A percentile compares a stretch with the other conserved stretches of the same genome.
Conservation (phyloP, 2,113 vertebrate species). For the Colistium nudipinnis region DNA sequence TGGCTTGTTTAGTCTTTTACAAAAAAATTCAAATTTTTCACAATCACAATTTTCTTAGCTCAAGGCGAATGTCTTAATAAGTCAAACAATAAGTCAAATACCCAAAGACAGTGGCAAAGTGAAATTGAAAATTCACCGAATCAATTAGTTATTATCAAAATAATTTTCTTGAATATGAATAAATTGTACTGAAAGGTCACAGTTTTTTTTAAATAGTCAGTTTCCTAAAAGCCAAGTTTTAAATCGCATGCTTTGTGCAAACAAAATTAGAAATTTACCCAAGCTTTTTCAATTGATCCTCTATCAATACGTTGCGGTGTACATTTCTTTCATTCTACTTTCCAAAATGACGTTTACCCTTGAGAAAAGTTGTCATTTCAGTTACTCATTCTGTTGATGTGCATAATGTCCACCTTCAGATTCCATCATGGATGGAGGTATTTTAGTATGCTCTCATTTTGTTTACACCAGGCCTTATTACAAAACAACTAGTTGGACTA, state of each 20-base stretch:
- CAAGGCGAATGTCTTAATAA: neutral
- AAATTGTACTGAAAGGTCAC: neutral
- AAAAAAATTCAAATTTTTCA: neutral
- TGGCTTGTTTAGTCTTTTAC: neutral
- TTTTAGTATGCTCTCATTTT: neutral
- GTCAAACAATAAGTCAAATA: neutral
- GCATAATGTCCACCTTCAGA: too few relatives aligned
- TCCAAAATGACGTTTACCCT: too few relatives aligned
- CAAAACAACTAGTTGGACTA: too few relatives aligned
- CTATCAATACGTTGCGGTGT: too few relatives aligned
- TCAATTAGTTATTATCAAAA: neutral
- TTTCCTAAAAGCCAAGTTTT: neutral
- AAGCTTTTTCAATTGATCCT: neutral
- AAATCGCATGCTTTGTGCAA: neutral
- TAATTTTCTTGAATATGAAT: neutral
- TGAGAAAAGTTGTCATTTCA: too few relatives aligned
- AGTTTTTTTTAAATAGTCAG: neutral
- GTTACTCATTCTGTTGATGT: too few relatives aligned
- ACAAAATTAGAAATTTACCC: neutral
- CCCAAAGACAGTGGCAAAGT: neutral
- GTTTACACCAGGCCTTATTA: too few relatives aligned
- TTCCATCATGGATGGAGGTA: too few relatives aligned
- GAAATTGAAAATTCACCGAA: neutral
- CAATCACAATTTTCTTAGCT: neutral
- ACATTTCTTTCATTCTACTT: too few relatives aligned